Conservation (phyloP, 2,888 invertebrate genomes). For the Dicranocentrus wangi region DNA sequence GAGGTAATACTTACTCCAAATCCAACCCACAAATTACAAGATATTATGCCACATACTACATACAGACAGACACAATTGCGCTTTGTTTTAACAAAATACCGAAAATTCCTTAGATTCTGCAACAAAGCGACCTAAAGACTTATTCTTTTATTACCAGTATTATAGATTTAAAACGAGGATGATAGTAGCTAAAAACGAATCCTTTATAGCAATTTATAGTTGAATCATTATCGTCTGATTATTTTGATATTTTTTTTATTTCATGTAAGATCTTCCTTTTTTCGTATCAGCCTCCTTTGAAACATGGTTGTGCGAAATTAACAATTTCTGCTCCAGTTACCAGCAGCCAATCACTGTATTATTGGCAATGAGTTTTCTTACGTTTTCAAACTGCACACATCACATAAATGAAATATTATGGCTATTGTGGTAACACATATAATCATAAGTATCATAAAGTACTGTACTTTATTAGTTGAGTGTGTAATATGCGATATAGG, state of each 20-base stretch:
- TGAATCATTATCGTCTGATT: conserved; percentile 19
- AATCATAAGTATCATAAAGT: neutral
- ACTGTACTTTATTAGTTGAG: neutral
- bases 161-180: too few species aligned
- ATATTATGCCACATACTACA: too few species aligned
- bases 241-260: conserved; percentile 12
- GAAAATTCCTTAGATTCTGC: too few species aligned
- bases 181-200: too few species aligned
- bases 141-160: too few species aligned
- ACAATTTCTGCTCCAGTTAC: conserved; percentile 59
- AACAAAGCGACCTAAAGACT: too few species aligned
- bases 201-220: neutral
- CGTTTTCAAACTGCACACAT: too few species aligned
- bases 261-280: conserved; percentile 40
- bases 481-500: neutral
- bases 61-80: too few species aligned
- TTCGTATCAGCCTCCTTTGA: conserved; percentile 1
- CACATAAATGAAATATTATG: neutral
- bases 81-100: too few species aligned
- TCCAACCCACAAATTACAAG: too few species aligned
- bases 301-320: conserved; percentile 33
- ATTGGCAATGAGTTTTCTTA: neutral
- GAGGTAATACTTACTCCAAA: too few species aligned
- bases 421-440: neutral
- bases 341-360: conserved; percentile 12